Base-by-base conservation (phyloP, 2,797 vertebrate genomes). In the Pseudochirops corinnae region DNA sequence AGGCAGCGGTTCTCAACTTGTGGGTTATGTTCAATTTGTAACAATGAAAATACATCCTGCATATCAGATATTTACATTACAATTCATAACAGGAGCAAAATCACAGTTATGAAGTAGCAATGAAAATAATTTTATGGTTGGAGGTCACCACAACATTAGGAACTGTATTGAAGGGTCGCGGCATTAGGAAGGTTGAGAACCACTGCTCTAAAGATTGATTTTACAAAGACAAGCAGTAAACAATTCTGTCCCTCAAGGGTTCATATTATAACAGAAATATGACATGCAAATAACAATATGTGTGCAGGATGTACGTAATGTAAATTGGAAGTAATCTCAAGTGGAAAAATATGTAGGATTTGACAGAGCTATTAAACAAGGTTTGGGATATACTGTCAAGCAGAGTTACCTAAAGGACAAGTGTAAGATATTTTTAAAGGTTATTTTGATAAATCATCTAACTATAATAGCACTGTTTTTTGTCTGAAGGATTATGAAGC, bases 361-460 rank as follows among this genome's bases (percentile, higher is more conserved):
- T 93, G 10, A 74, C 24, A 93, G 53, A 13, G n/a, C 52, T 93
- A 58, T 82, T 14, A 94, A 16, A 91, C 29, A 96, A 57, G 50
- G 39, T 18, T 74, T 94, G 39, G 24, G 58, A 33, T 93, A 28
- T 12, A 18, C 21, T 74, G 46, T 55, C 90, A 95, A 93, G 95
- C 9, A 18, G 26, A 87, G 50, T 31, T 53, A 91, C 3, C 29
- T 18, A 62, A 29, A 92, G 1, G 31, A 58, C 14, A 13, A 16
- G 87, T 10, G 13, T 62, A 62, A 5, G 9, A 55, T 4, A 18
- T 24, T 53, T 28, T 93, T 14, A 94, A 92, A 18, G 3, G 90
- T 24, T 33, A 53, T 57, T 95, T 96, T 95, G 92, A 74, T 87
- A 62, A 62, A 14, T 33, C 31, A 33, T 33, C 31, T 62, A 62